phyloP scores from a whole-genome alignment of 2,113 vertebrate species.

The Lampris megalopsis region DNA sequence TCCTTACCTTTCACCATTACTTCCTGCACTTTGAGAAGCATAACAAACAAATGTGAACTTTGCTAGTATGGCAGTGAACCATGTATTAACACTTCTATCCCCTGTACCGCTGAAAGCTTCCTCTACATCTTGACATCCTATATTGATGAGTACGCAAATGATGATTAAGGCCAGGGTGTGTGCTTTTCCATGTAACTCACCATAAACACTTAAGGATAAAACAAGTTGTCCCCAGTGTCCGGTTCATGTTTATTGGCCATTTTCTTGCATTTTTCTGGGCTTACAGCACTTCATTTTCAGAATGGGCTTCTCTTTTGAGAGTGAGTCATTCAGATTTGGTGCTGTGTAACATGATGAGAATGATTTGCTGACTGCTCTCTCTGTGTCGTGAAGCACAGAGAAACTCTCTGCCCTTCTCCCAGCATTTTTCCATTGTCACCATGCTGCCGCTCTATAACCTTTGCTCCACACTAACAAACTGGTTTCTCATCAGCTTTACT shows the following conservation, averaged over 20 bases:
- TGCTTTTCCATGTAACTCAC: too few species aligned
- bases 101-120: neutral
- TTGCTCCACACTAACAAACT: slow-evolving; percentile 50
- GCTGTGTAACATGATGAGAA: neutral
- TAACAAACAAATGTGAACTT: neutral
- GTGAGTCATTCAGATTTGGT: neutral
- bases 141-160: too few species aligned
- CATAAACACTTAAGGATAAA: too few species aligned
- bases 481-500: slow-evolving; percentile 10
- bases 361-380: neutral
- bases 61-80: neutral
- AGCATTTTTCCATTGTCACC: neutral
- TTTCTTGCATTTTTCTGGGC: too few species aligned
- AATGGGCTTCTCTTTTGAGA: too few species aligned
- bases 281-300: too few species aligned
- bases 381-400: neutral
- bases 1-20: neutral
- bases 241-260: too few species aligned
- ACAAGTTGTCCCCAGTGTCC: too few species aligned
- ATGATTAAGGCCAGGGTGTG: too few species aligned
- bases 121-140: neutral
- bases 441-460: slow-evolving; percentile 53
- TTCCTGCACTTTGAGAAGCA: neutral
- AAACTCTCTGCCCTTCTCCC: neutral
- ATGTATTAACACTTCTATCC: neutral